phyloP scores from a whole-genome alignment of 2,113 vertebrate genomes.

The Clarias batrachus region DNA sequence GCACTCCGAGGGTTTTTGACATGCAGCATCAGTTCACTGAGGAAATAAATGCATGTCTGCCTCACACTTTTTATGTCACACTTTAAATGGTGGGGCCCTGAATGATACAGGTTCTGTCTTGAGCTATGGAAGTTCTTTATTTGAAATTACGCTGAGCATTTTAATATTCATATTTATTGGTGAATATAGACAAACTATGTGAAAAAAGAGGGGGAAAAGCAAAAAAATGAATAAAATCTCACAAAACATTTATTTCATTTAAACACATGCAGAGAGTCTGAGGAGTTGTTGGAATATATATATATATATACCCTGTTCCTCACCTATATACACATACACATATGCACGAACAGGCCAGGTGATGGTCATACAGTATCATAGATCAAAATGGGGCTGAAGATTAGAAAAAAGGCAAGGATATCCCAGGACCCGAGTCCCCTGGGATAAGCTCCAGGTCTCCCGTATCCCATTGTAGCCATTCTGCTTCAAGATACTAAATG shows the following conservation, averaged over 20 bases:
- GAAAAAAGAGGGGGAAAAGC: not conserved
- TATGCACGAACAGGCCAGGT: not conserved
- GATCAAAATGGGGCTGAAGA: not conserved
- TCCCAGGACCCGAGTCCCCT: no score
- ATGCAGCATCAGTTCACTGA: not conserved
- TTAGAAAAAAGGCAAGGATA: not conserved
- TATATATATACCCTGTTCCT: not conserved
- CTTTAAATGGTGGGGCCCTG: not conserved
- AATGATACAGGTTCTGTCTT: not conserved
- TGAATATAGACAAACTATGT: not conserved
- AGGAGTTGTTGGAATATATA: not conserved
- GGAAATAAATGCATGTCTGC: not conserved
- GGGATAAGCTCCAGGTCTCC: no score
- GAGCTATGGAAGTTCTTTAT: not conserved
- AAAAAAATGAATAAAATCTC: not conserved
- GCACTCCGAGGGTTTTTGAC: conserved; percentile 34
- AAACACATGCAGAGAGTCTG: not conserved
- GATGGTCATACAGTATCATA: not conserved
- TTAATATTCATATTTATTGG: not conserved
- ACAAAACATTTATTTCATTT: not conserved
- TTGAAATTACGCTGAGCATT: not conserved
- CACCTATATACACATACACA: not conserved
- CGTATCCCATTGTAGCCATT: not conserved
- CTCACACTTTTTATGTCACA: conserved; percentile 6
- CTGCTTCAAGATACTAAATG: not conserved